phyloP scores from a whole-genome alignment of 2,888 invertebrate species.

The Limnephilus lunatus region DNA sequence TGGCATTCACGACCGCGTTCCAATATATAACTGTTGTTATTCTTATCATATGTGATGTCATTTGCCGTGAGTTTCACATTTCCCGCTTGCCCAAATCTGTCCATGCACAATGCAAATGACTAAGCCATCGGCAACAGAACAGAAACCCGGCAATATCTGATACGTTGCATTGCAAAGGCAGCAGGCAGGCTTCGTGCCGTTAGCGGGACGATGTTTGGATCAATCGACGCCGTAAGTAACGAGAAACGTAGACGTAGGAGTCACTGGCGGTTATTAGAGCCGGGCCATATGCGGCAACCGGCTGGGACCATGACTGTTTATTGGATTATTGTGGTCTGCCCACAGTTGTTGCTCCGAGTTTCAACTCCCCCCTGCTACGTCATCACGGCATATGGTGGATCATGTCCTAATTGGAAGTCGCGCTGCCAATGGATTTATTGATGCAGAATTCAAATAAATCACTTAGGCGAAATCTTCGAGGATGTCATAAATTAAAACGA shows the following conservation, averaged over 20 bases:
- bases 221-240: background rate
- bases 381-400: conserved; percentile 15
- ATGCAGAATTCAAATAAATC: conserved; percentile 30
- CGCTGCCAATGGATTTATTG: conserved; percentile 12
- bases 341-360: background rate
- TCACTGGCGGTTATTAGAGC: conserved; percentile 6
- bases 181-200: background rate
- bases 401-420: conserved; percentile 40
- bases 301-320: background rate
- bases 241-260: conserved; percentile 13
- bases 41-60: background rate
- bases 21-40: background rate
- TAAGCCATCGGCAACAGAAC: background rate
- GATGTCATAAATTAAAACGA: background rate
- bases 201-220: background rate
- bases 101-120: background rate
- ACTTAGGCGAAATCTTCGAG: conserved; percentile 3
- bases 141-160: background rate
- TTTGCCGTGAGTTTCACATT: background rate
- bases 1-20: background rate
- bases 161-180: background rate
- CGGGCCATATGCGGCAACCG: conserved; percentile 34
- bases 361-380: conserved; percentile 14
- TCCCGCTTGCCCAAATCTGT: conserved; percentile 36
- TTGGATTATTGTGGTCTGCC: conserved; percentile 20